Conservation (phyloP, 2,888 invertebrate genomes). For the Keiferia lycopersicella region DNA sequence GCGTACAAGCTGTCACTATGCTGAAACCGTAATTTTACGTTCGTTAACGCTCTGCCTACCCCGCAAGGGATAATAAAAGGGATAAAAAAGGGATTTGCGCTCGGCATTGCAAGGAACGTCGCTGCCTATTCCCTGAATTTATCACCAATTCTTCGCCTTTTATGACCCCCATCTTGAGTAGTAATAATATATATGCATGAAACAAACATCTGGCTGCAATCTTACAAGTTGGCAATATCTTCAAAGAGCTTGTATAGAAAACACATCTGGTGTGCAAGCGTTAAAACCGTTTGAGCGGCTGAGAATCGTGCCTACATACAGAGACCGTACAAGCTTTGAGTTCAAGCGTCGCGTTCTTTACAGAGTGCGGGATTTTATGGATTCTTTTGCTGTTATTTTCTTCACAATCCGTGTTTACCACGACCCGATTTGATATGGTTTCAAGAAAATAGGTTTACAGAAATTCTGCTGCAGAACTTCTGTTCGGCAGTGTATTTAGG, state of each 20-base stretch:
- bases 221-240: neutral
- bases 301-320: slow-evolving; percentile 19
- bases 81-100: no score
- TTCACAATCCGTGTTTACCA: slow-evolving; percentile 4
- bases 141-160: no score
- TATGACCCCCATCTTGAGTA: no score
- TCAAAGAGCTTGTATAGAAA: neutral
- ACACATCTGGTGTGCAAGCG: neutral
- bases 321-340: slow-evolving; percentile 19
- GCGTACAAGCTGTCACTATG: no score
- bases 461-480: no score
- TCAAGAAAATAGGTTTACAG: neutral
- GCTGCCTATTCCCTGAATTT: no score
- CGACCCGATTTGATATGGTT: neutral
- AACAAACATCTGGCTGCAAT: neutral
- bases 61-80: no score
- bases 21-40: no score
- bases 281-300: neutral
- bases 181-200: no score
- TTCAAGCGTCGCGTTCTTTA: neutral
- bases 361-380: slow-evolving; percentile 6
- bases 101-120: no score
- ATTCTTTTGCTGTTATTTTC: neutral
- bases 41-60: no score
- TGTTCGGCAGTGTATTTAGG: no score